Conservation (phyloP, 2,888 invertebrate genomes). For the Drosophila merina region DNA sequence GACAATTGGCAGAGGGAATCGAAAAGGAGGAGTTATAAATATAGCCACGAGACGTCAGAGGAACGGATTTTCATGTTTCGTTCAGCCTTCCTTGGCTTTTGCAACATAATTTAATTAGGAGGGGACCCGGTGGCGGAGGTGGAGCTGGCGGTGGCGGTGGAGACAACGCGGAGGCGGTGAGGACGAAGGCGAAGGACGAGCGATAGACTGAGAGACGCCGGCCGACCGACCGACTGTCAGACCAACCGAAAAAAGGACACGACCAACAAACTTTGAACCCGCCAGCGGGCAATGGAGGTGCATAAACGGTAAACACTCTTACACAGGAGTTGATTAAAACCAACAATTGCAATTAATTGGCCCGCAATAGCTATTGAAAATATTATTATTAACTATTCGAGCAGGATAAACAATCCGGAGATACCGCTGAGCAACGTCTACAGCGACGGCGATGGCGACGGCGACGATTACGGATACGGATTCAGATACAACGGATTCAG, state of each 20-base stretch:
- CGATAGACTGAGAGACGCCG: slow-evolving; percentile 55
- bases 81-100: slow-evolving; percentile 20
- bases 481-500: background rate
- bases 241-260: slow-evolving; percentile 1
- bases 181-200: background rate
- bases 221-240: slow-evolving; percentile 8
- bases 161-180: background rate
- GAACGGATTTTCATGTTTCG: slow-evolving; percentile 50
- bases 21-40: slow-evolving; percentile 61
- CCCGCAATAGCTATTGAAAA: slow-evolving; percentile 44
- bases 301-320: slow-evolving; percentile 31
- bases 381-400: slow-evolving; percentile 53
- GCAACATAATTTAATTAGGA: slow-evolving; percentile 65
- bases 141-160: background rate
- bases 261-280: slow-evolving; percentile 1
- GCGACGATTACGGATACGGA: slow-evolving; percentile 18
- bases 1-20: slow-evolving; percentile 23
- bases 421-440: background rate
- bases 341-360: slow-evolving; percentile 42
- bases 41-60: slow-evolving; percentile 45
- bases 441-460: slow-evolving; percentile 4
- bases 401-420: slow-evolving; percentile 47
- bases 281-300: slow-evolving; percentile 7
- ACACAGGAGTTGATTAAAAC: slow-evolving; percentile 43
- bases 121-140: background rate